Base-by-base conservation (phyloP, 1,140 invertebrate species). In the Cryptotermes secundus region DNA sequence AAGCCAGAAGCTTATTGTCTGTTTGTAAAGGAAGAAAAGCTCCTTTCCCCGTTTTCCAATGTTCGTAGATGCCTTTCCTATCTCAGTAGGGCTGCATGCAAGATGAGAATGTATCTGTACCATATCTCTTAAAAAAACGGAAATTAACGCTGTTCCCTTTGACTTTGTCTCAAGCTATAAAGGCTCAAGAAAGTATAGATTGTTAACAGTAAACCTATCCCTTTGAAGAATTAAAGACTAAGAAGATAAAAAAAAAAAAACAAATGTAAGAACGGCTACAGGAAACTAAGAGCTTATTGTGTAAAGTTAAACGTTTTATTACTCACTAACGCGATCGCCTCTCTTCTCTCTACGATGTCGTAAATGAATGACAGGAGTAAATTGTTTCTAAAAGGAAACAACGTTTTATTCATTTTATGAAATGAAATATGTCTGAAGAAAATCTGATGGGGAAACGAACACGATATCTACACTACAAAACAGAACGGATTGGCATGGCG, bases 211-310 rank as follows among this genome's bases (percentile, higher is more conserved):
- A 72, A 49, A 72, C 59, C 0, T 72, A 72, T 31, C 14, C n/a
- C 59, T 72, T 72, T 72, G 59, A 72, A 72, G 59, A 72, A 4
- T 26, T 72, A 72, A 72, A 72, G 59, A 72, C n/a, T 72, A n/a
- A 72, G 6, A 31, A 31, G n/a, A 72, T 10, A 72, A 10, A 72
- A 12, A 6, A 72, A 72, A 72, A 72, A 26, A 72, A 72, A 31
- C n/a, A 72, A 72, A n/a, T 26, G 6, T 72, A 72, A 31, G 9
- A 49, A 19, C 45, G 14, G 14, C 45, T 49, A 49, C 45, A 49
- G 31, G 14, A 16, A 72, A 14, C 59, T 9, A 26, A 72, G 14
- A 14, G 59, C 6, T 31, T 72, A 14, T 72, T 72, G n/a, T 72
- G 19, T 4, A 72, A 31, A 31, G 26, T n/a, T 72, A 6, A 26